Percentiles rank a stretch among this genome's conserved stretches.
Evolutionary conservation across 1,140 invertebrate genomes (phyloP).

Genomic region (Musca vetustissima): DNA sequence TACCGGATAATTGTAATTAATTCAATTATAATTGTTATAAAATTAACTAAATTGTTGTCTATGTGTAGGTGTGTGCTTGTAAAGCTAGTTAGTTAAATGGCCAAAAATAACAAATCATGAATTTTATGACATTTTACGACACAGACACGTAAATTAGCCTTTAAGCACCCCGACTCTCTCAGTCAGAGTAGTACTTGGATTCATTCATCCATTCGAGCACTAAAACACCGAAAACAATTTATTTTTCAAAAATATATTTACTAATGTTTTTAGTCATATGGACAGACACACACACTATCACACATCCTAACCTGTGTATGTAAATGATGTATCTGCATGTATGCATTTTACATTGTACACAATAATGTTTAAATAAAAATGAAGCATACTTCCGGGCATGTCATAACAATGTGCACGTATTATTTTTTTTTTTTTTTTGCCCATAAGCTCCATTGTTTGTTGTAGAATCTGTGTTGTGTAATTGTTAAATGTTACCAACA

Average conservation of each 20-base stretch:
- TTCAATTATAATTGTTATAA: constrained; percentile 22
- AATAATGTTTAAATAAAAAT: background rate
- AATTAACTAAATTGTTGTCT: constrained; percentile 11
- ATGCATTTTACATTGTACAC: too few species aligned
- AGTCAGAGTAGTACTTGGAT: too few species aligned
- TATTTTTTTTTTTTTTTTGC: background rate
- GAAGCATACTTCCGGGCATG: constrained; percentile 5
- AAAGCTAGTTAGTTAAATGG: background rate
- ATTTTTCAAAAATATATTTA: too few species aligned
- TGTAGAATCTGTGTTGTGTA: too few species aligned
- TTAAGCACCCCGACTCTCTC: too few species aligned
- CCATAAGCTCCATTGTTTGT: background rate
- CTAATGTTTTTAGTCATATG: too few species aligned
- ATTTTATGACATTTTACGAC: background rate
- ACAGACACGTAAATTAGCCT: background rate
- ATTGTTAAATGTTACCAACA: background rate
- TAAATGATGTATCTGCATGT: too few species aligned
- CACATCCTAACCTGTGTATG: too few species aligned
- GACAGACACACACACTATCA: too few species aligned
- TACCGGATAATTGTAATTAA: constrained; percentile 12
- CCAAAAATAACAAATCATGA: background rate
- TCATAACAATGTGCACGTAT: constrained; percentile 9
- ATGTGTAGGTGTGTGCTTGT: background rate
- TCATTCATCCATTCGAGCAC: too few species aligned
- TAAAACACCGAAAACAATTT: too few species aligned